Base-by-base conservation (phyloP, 2,797 vertebrate genomes). In the Channallabes apus region DNA sequence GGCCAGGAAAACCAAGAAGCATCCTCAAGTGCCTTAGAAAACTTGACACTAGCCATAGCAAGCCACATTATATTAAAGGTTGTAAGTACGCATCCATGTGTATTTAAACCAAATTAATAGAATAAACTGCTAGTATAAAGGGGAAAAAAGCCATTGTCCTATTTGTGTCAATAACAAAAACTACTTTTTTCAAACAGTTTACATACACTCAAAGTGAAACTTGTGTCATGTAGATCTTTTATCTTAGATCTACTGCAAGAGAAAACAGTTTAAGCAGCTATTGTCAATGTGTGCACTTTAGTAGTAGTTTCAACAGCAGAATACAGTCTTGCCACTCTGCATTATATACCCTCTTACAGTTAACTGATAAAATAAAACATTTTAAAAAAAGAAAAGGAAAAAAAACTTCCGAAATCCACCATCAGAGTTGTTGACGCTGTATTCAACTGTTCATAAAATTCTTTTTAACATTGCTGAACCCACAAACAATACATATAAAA, bases 231-330 rank as follows among this genome's bases (percentile, higher is more conserved):
- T 6, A 67, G 9, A 81, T 67, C 7, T 54, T 80, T 67, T 32
- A 32, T 54, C n/a, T 67, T 54, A 67, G 22, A 75, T 54, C 35
- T 41, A 41, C 35, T 38, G 73, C 27, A 75, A 71, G n/a, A 65
- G 35, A 68, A 81, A 85, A 69, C 56, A 27, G 15, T 46, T 38
- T 32, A 69, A 62, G 75, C 62, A 77, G 67, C 29, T 22, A 68
- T 20, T 9, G 51, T 58, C 41, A 80, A 29, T 27, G 51, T 61
- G 61, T 78, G 35, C 65, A 62, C 65, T 59, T 64, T 83, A 62
- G 24, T 71, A 62, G 85, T 69, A 80, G 59, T 59, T 81, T 51
- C 24, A 78, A 24, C 71, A 82, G 72, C 27, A 88, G 35, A 80
- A 83, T 56, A 82, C 35, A 61, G 20, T 54, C 20, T 18, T 76